Base-by-base conservation (phyloP, 2,113 vertebrate genomes). In the Rattus rattus region DNA sequence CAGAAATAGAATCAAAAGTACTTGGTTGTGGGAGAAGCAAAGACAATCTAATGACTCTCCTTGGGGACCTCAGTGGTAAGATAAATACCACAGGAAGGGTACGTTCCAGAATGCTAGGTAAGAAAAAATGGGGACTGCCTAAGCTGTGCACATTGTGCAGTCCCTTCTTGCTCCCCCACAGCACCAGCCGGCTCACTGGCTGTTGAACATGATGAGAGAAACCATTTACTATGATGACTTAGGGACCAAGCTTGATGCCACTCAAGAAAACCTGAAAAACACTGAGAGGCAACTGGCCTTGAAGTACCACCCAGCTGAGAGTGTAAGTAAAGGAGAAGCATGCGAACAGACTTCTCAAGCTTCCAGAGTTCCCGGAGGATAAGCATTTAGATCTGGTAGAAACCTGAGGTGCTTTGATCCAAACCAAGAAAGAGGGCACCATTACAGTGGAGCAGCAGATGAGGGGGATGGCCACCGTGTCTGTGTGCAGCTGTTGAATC, bases 51-150 rank as follows among this genome's bases (percentile, higher is more conserved):
- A 88, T 39, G n/a, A 85, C 16, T 75, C 49, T 80, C 72, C n/a
- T 70, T 77, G 54, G 61, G 61, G 76, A 70, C 72, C 49, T n/a
- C 88, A 24, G 80, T 59, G 39, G 54, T 91, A 73, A 95, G 61
- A 85, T 92, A 92, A 72, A 90, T 43, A 87, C 28, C 87, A 94
- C 69, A 92, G 91, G 84, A 90, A 94, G 91, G 20, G 49, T 72
- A n/a, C 49, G 54, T 36, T 52, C 47, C 85, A 70, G 47, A 69
- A 70, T 2, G 19, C 19, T 4, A 13, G 65, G 67, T n/a, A n/a
- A 88, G 19, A 49, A 86, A 49, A 30, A 17, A 52, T 26, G 33
- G 0, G 13, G 67, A 69, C 22, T 72, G 33, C 47, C 1, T 20
- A 72, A 39, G 86, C 36, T 56, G 47, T 72, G 20, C 12, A 54